These are phyloP conservation scores for Fragum fragum DNA, from an alignment of 2,888 invertebrate species.

Conservation along the genomic window DNA sequence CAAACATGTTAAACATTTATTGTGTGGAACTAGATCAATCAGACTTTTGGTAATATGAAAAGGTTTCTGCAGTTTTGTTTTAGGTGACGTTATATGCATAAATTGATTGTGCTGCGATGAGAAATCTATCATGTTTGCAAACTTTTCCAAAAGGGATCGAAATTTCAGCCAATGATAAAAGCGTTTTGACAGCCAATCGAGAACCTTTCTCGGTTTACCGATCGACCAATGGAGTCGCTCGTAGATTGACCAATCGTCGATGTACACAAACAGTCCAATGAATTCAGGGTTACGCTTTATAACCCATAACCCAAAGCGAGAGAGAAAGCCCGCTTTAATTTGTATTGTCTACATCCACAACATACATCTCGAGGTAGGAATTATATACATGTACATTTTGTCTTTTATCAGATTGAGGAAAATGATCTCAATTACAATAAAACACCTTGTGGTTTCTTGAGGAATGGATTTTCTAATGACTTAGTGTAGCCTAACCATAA, in stretches of 20 bases:
- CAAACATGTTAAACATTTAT: too few species aligned
- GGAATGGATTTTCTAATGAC: too few species aligned
- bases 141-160: conserved; percentile 42
- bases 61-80: too few species aligned
- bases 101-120: too few species aligned
- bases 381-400: conserved; percentile 4
- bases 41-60: too few species aligned
- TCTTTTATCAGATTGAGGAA: too few species aligned
- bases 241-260: conserved; percentile 59
- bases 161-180: conserved; percentile 51
- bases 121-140: too few species aligned
- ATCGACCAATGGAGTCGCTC: conserved; percentile 60
- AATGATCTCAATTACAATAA: too few species aligned
- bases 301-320: conserved; percentile 64
- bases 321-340: conserved; percentile 53
- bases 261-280: conserved; percentile 52
- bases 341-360: not conserved
- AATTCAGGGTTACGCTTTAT: conserved; percentile 35
- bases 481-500: too few species aligned
- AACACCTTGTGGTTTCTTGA: too few species aligned
- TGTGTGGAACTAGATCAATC: too few species aligned
- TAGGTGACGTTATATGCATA: too few species aligned
- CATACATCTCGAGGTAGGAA: conserved; percentile 34
- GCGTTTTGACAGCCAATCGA: conserved; percentile 40
- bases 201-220: not conserved